phyloP scores from a whole-genome alignment of 1,140 invertebrate species.

The Drosophila navojoa region DNA sequence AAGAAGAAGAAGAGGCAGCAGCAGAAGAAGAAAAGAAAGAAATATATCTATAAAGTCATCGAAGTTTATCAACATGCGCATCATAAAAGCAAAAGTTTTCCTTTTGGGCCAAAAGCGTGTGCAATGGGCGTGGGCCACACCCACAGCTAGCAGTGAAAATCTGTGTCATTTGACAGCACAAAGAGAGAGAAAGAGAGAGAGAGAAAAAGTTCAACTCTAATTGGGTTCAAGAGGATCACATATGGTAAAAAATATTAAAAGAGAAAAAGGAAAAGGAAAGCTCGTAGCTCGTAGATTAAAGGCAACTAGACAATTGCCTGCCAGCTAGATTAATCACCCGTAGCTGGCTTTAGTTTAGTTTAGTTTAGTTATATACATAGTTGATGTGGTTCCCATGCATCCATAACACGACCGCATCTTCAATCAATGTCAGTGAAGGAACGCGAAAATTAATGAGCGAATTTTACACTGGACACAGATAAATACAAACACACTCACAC shows the following conservation, averaged over 20 bases:
- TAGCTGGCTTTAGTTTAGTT: slow-evolving; percentile 8
- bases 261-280: slow-evolving; percentile 4
- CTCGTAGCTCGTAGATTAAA: slow-evolving; percentile 1
- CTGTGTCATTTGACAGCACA: slow-evolving; percentile 65
- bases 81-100: slow-evolving; percentile 43
- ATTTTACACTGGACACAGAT: slow-evolving; percentile 57
- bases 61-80: slow-evolving; percentile 67
- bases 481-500: background rate
- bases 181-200: background rate
- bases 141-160: slow-evolving; percentile 65
- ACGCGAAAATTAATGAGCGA: slow-evolving; percentile 80
- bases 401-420: slow-evolving; percentile 76
- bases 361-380: slow-evolving; percentile 13
- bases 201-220: slow-evolving; percentile 51
- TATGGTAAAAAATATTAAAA: slow-evolving; percentile 52
- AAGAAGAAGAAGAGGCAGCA: background rate
- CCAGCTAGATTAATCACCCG: slow-evolving; percentile 63
- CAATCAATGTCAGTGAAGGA: slow-evolving; percentile 71
- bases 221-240: slow-evolving; percentile 71
- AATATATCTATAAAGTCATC: slow-evolving; percentile 67
- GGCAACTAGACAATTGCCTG: slow-evolving; percentile 28
- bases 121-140: slow-evolving; percentile 54
- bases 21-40: background rate
- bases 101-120: slow-evolving; percentile 68
- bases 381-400: slow-evolving; percentile 60